phyloP scores from a whole-genome alignment of 2,888 invertebrate genomes.

The Bugulina stolonifera region DNA sequence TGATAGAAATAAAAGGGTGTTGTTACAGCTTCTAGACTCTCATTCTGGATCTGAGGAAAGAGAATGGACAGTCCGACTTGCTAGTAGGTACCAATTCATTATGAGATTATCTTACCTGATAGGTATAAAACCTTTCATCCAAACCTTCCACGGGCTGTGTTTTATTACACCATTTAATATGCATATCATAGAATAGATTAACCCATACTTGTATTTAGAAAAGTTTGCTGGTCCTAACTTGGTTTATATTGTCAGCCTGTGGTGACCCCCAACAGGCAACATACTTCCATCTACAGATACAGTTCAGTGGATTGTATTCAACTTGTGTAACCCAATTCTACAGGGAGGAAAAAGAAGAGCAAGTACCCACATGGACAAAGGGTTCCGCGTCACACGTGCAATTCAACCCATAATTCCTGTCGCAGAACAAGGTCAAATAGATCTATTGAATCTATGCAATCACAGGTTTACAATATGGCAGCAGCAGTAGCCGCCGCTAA shows the following conservation, averaged over 20 bases:
- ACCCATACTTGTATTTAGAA: too few relatives aligned
- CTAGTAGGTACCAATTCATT: conserved; percentile 3
- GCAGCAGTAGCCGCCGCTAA: conserved; percentile 44
- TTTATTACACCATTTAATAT: too few relatives aligned
- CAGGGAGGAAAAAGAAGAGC: neutral
- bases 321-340: too few relatives aligned
- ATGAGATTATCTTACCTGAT: too few relatives aligned
- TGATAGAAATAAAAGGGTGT: conserved; percentile 57
- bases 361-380: neutral
- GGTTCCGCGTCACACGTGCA: neutral
- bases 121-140: too few relatives aligned
- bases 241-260: too few relatives aligned
- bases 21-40: conserved; percentile 59
- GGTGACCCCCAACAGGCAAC: too few relatives aligned
- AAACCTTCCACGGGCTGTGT: too few relatives aligned
- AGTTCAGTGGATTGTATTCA: too few relatives aligned
- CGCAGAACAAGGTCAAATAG: conserved; percentile 30
- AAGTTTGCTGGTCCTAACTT: too few relatives aligned
- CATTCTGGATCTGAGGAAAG: conserved; percentile 30
- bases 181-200: too few relatives aligned
- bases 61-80: conserved; percentile 28
- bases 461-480: conserved; percentile 45
- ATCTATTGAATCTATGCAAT: conserved; percentile 43
- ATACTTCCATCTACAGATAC: too few relatives aligned
- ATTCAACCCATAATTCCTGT: neutral